phyloP scores from a whole-genome alignment of 2,888 invertebrate genomes.

The Bhutanitis thaidina region DNA sequence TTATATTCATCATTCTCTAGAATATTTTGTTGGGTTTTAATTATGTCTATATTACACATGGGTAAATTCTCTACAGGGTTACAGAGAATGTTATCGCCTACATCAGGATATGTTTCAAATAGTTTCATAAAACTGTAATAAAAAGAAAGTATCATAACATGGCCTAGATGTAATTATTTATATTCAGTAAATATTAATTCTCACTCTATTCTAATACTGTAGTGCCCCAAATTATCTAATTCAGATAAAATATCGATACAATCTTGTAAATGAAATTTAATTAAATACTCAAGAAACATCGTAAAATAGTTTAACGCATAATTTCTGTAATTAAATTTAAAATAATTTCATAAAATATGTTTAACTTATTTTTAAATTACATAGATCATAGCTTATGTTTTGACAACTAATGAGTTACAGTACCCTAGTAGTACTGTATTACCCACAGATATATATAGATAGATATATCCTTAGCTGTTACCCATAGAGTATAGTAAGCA shows the following conservation, averaged over 20 bases:
- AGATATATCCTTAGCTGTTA: too few relatives aligned
- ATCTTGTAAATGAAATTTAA: constrained; percentile 81
- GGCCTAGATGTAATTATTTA: too few relatives aligned
- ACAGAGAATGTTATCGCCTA: constrained; percentile 84
- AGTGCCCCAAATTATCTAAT: constrained; percentile 81
- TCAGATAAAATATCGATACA: constrained; percentile 81
- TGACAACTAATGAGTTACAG: too few relatives aligned
- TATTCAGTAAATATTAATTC: constrained; percentile 24
- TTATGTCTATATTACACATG: constrained; percentile 81
- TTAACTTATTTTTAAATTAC: too few relatives aligned
- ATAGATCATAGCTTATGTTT: too few relatives aligned
- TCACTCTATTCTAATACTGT: constrained; percentile 86
- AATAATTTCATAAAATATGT: too few relatives aligned
- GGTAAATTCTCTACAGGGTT: constrained; percentile 82
- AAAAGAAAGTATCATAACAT: background rate
- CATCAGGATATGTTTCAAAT: constrained; percentile 83
- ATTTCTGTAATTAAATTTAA: too few relatives aligned
- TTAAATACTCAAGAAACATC: constrained; percentile 78
- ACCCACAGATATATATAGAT: too few relatives aligned
- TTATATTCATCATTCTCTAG: constrained; percentile 61
- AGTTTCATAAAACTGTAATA: constrained; percentile 83
- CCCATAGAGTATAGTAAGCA: too few relatives aligned
- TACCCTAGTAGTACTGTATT: too few relatives aligned
- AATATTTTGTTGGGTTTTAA: constrained; percentile 81
- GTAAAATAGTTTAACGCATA: background rate